phyloP scores from a whole-genome alignment of 2,113 vertebrate species.

The Phalacrocorax pelagicus region DNA sequence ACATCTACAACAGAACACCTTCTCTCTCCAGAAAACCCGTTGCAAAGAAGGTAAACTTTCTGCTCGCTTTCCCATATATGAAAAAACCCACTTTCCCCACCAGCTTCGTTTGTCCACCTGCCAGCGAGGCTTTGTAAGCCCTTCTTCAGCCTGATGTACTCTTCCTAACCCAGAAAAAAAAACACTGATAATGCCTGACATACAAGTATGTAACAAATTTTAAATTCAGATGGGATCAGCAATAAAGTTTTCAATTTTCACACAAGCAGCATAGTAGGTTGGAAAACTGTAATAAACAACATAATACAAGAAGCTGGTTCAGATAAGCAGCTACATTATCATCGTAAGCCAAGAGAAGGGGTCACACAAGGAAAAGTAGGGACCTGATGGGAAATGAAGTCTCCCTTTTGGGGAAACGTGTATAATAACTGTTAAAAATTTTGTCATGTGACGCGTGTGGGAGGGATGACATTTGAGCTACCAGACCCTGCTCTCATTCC shows the following conservation, averaged over 20 bases:
- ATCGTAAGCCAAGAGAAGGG: not conserved
- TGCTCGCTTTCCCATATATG: not conserved
- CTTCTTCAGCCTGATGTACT: not conserved
- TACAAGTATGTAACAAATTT: not conserved
- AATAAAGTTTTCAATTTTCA: not conserved
- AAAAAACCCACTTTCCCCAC: not conserved
- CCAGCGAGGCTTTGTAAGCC: not conserved
- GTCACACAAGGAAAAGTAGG: not conserved
- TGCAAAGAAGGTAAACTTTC: not conserved
- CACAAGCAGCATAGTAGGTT: not conserved
- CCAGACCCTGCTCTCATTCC: not conserved
- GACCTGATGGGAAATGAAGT: not conserved
- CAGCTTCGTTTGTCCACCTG: not conserved
- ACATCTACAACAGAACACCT: not conserved
- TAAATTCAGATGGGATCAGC: not conserved
- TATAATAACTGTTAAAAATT: not conserved
- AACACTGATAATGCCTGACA: not conserved
- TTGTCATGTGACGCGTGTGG: rapidly evolving
- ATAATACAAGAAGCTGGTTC: not conserved
- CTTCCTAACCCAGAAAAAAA: not conserved
- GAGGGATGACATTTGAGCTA: not conserved
- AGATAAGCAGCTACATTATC: not conserved
- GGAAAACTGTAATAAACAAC: not conserved
- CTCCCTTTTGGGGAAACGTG: not conserved
- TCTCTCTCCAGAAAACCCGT: not conserved